Base-by-base conservation (phyloP, 2,888 invertebrate species). In the Mellilla xanthometata region DNA sequence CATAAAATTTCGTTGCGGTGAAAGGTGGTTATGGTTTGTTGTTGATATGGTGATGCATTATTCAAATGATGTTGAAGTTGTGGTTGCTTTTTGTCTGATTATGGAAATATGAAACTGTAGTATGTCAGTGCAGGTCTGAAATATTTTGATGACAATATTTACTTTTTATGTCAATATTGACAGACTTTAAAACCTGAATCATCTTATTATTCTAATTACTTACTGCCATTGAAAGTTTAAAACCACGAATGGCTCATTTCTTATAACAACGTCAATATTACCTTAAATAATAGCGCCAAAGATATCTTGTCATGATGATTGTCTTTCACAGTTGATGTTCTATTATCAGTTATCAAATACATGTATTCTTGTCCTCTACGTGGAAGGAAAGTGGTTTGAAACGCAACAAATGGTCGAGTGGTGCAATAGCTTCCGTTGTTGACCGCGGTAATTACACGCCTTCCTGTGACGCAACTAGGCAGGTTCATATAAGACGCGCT, bases 371-470 rank as follows among this genome's bases (percentile, higher is more conserved):
- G 27, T 7, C 31, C 12, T 12, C 7, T 12, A 9, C 22, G 34
- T 28, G 13, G 19, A 24, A 32, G 30, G 36, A 30, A 31, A 39
- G 32, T 10, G 36, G 27, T 10, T 15, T 9, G 12, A 35, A 13
- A 27, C 22, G 23, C 15, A 29, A 19, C 29, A 39, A 34, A 34
- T 26, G 24, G 12, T 33, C 15, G 4, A 1, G 32, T 52, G 50
- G 48, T 40, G 52, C 48, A 50, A 55, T 39, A 24, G 42, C 42
- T 53, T 56, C 56, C 53, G 53, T 27, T 23, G 38, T 23, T 35
- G 40, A 38, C 39, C 15, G 35, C 12, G 43, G 43, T 47, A 49
- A 49, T 50, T 40, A 39, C 46, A 19, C 31, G 29, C 44, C 44
- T 51, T 52, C 50, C 48, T 53, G 44, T 51, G 41, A 51, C 53